Evolutionary conservation across 2,888 invertebrate species (phyloP).

Genomic region (Scrobipalpa atriplicella): DNA sequence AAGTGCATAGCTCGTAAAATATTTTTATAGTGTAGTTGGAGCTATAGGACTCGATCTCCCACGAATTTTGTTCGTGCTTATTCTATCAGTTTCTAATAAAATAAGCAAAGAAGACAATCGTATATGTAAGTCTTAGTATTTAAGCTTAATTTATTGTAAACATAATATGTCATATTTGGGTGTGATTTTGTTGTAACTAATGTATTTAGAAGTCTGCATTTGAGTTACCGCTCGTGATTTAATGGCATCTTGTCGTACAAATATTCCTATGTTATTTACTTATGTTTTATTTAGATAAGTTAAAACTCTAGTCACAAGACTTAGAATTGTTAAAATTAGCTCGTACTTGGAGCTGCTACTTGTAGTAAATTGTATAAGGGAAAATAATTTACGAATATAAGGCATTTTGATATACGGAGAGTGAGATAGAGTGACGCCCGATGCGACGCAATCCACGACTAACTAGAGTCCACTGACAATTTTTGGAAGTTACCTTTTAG

Average conservation of each 20-base stretch:
- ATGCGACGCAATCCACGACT: slow-evolving; percentile 25
- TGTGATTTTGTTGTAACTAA: slow-evolving; percentile 78
- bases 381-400: slow-evolving; percentile 52
- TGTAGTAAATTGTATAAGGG: slow-evolving; percentile 66
- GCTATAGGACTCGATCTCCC: slow-evolving; percentile 76
- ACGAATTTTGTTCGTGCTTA: slow-evolving; percentile 75
- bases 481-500: slow-evolving; percentile 81
- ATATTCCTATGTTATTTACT: slow-evolving; percentile 82
- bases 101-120: slow-evolving; percentile 60
- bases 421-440: slow-evolving; percentile 45
- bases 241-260: slow-evolving; percentile 83
- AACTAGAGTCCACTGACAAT: slow-evolving; percentile 39
- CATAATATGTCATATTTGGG: slow-evolving; percentile 66
- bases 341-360: slow-evolving; percentile 68
- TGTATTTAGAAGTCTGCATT: slow-evolving; percentile 80
- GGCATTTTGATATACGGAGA: slow-evolving; percentile 68
- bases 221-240: slow-evolving; percentile 82
- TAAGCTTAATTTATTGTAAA: slow-evolving; percentile 79
- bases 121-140: slow-evolving; percentile 59
- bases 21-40: slow-evolving; percentile 77
- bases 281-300: slow-evolving; percentile 78
- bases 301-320: slow-evolving; percentile 81
- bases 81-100: slow-evolving; percentile 52
- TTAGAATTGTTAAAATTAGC: slow-evolving; percentile 78
- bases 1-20: slow-evolving; percentile 74